These are phyloP conservation scores for Glyphotaelius pellucidus DNA, from an alignment of 2,888 invertebrate species.

Conservation along the genomic window DNA sequence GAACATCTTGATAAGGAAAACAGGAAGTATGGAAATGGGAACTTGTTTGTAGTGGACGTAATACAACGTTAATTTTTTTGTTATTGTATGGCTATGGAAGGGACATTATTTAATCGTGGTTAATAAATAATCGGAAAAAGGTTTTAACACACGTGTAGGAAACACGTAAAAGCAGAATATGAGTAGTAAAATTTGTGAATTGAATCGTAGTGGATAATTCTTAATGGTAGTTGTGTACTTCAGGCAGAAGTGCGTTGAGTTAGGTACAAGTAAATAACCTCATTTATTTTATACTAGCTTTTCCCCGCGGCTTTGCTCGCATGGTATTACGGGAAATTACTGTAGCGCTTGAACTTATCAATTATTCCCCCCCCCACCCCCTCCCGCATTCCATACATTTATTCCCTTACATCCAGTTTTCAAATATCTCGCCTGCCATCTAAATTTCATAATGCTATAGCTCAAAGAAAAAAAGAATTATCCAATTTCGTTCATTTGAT, in stretches of 20 bases:
- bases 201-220: background rate
- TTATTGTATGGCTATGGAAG: background rate
- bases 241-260: background rate
- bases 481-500: too few relatives aligned
- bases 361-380: too few relatives aligned
- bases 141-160: background rate
- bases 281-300: background rate
- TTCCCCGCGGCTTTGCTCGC: too few relatives aligned
- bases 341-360: too few relatives aligned
- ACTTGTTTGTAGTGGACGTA: background rate
- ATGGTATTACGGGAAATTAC: too few relatives aligned
- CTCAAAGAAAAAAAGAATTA: too few relatives aligned
- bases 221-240: background rate
- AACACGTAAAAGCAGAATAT: background rate
- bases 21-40: constrained; percentile 2
- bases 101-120: background rate
- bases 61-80: background rate
- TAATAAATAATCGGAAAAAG: background rate
- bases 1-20: constrained; percentile 25
- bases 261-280: background rate
- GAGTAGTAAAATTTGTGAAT: background rate
- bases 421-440: too few relatives aligned
- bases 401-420: too few relatives aligned
- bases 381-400: too few relatives aligned
- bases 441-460: too few relatives aligned